Evolutionary conservation across 1,140 invertebrate species (phyloP).

Genomic region (Heterodera schachtii): DNA sequence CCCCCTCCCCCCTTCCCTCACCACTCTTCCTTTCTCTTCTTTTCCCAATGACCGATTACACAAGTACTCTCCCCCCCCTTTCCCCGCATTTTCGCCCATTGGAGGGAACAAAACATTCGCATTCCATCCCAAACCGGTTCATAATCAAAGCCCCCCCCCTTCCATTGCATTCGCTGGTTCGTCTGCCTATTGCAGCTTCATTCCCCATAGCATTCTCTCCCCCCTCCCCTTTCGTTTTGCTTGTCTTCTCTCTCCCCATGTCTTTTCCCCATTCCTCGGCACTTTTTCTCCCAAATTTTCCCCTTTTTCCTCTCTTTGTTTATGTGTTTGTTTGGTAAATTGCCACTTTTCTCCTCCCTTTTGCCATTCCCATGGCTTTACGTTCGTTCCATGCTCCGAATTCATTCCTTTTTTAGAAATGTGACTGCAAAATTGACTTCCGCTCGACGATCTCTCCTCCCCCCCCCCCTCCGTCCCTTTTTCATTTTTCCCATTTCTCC

Average conservation of each 20-base stretch:
- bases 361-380: background rate
- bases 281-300: background rate
- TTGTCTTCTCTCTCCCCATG: background rate
- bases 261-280: background rate
- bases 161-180: background rate
- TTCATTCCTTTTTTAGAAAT: conserved; percentile 25
- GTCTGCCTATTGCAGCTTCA: background rate
- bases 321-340: conserved; percentile 4
- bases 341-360: background rate
- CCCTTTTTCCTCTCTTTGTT: conserved; percentile 13
- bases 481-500: conserved; percentile 27
- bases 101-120: conserved; percentile 2
- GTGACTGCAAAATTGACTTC: conserved; percentile 38
- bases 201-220: background rate
- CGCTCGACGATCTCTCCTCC: conserved; percentile 21
- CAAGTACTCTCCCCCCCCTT: background rate
- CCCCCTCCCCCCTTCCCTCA: background rate
- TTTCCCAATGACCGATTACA: conserved; percentile 16
- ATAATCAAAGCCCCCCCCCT: conserved; percentile 1
- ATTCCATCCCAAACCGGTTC: conserved; percentile 10
- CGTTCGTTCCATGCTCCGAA: background rate
- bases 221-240: background rate
- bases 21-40: background rate
- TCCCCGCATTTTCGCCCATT: no score
- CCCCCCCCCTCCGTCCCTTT: background rate